Percentiles rank a stretch among this genome's conserved stretches.
These are phyloP conservation scores for Periphyllus acericola DNA, from an alignment of 2,888 invertebrate species.

Conservation along the genomic window DNA sequence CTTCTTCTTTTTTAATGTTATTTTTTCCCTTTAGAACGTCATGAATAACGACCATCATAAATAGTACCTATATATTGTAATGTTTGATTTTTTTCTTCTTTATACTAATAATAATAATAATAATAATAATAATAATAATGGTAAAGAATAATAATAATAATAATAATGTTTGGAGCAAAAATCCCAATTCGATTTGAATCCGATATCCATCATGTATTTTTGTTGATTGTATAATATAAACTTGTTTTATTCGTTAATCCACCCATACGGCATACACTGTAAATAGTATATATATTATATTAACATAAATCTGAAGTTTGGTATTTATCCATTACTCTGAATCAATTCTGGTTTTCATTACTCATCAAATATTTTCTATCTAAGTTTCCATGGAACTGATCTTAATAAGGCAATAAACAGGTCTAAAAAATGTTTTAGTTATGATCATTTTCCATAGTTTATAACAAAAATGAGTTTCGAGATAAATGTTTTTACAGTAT, in stretches of 20 bases:
- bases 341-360: background rate
- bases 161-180: background rate
- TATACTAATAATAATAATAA: background rate
- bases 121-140: background rate
- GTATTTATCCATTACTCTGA: no score
- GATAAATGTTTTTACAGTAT: constrained; percentile 30
- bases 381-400: background rate
- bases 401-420: background rate
- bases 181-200: background rate
- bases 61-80: background rate
- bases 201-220: no score
- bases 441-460: background rate
- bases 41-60: constrained; percentile 11
- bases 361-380: no score
- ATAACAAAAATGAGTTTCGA: background rate
- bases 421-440: background rate
- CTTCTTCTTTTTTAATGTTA: constrained; percentile 22
- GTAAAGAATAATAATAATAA: background rate
- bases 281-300: no score
- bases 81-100: background rate
- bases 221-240: no score
- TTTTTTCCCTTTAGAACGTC: constrained; percentile 1
- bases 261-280: no score
- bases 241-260: no score
- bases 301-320: no score